phyloP scores from a whole-genome alignment of 1,140 invertebrate species.

The Pseudomyrmex flavicornis region DNA sequence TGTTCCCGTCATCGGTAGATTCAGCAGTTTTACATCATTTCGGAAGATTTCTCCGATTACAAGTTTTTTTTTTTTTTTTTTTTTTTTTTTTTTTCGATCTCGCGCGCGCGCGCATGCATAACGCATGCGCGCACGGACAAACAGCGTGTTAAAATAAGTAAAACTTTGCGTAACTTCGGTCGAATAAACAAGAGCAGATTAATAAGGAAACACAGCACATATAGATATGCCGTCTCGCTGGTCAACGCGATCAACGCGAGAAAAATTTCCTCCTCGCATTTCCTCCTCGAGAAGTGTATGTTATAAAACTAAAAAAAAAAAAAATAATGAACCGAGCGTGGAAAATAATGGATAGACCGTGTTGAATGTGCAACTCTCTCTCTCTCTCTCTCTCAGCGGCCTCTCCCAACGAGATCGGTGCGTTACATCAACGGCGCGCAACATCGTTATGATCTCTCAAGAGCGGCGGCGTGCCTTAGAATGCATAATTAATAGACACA shows the following conservation, averaged over 20 bases:
- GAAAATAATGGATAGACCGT: neutral
- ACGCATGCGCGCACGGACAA: neutral
- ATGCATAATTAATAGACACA: slow-evolving; percentile 69
- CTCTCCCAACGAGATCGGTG: slow-evolving; percentile 50
- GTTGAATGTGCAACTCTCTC: slow-evolving; percentile 22
- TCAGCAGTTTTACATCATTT: neutral
- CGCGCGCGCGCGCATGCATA: neutral
- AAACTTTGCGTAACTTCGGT: neutral
- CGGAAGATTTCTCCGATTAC: slow-evolving; percentile 16
- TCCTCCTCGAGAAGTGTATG: too few species aligned
- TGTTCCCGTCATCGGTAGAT: too few species aligned
- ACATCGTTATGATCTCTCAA: slow-evolving; percentile 54
- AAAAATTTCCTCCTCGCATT: too few species aligned
- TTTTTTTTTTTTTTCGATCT: slow-evolving; percentile 10
- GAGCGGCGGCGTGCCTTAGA: slow-evolving; percentile 38
- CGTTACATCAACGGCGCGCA: slow-evolving; percentile 45
- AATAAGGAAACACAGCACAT: neutral
- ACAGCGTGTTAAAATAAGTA: neutral
- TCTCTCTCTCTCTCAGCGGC: neutral
- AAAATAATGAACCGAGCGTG: too few species aligned
- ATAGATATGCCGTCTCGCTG: neutral
- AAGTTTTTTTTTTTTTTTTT: slow-evolving; percentile 24
- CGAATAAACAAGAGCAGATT: slow-evolving; percentile 6
- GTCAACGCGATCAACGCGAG: too few species aligned
- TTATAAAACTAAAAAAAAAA: neutral